Evolutionary conservation across 2,797 vertebrate species (phyloP), one percentile per base, ranked within the genome.

Genomic region (Triplophysa bombifrons): DNA sequence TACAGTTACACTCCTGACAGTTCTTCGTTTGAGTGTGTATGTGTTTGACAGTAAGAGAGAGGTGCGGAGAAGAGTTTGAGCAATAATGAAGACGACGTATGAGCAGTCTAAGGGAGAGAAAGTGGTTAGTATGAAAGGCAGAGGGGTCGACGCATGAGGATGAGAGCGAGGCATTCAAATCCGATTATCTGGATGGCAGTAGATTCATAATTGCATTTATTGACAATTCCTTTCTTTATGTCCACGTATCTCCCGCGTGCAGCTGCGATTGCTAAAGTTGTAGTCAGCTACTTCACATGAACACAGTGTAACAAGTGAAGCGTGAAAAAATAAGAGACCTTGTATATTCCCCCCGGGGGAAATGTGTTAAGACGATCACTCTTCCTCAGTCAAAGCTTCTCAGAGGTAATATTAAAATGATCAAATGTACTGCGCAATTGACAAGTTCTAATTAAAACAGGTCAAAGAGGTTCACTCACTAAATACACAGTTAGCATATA

Each of bases 1-100:
- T 91, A 86, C 74, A 80, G 88, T 90, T 90, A 88, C 86, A 85
- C 73, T 56, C 76, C 86, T 86, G 88, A 90, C 90, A 84, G 88
- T 88, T 91, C 85, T 85, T 19, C 22, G 34, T 69, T 22, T 71
- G 68, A 66, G 17, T 60, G 20, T 69, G n/a, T 70, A 50, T 61
- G 60, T 71, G 68, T 55, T 34, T 53, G 73, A 34, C 25, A 61
- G 65, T 20, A 27, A 48, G 56, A 44, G 7, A 30, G 25, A 63
- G 2, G 51, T 27, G 16, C 25, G 20, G 44, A 51, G 55, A 60
- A 79, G 72, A 72, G 53, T 34, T 44, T 53, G 13, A 65, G 60
- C 30, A 41, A 72, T 13, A n/a, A 75, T 77, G 56, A 50, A 51
- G 16, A 44, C 46, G 34, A 76, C 1, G 14, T n/a, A 38, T 64